Percentiles rank a stretch among this genome's conserved stretches.
Evolutionary conservation across 2,113 vertebrate genomes (phyloP).

Genomic region (Crotalus tigris): DNA sequence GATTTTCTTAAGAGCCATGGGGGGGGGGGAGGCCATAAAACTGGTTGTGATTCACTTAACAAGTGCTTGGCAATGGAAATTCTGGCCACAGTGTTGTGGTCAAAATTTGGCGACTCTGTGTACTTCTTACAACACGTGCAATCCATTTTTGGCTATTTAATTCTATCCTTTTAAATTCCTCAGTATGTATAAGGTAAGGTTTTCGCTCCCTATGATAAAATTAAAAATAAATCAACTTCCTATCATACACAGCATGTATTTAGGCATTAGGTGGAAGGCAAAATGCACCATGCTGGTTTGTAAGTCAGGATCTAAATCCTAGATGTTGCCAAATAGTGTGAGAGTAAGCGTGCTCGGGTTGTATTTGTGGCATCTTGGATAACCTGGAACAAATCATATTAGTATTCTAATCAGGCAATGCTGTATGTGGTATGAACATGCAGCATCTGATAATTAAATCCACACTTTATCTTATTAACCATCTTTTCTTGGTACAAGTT

Average conservation of each 20-base stretch:
- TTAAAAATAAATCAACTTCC: background rate
- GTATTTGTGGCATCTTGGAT: background rate
- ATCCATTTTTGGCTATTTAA: background rate
- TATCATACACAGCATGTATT: background rate
- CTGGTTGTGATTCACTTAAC: too few relatives aligned
- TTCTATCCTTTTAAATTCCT: background rate
- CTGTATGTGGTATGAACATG: background rate
- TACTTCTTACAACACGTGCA: background rate
- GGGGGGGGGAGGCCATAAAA: too few relatives aligned
- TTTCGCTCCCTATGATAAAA: background rate
- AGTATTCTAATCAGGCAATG: background rate
- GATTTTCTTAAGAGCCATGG: too few relatives aligned
- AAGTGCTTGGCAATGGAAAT: too few relatives aligned
- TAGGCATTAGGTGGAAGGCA: background rate
- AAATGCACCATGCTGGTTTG: background rate
- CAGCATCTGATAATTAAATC: background rate
- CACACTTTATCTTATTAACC: background rate
- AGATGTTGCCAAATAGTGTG: background rate
- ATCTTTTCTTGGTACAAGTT: background rate
- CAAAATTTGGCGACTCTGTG: too few relatives aligned
- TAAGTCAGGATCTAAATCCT: background rate
- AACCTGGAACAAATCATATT: background rate
- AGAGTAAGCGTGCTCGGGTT: background rate
- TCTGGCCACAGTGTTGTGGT: too few relatives aligned
- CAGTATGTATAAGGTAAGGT: background rate